A percentile compares a stretch with the other conserved stretches of the same genome.
Evolutionary conservation across 2,797 vertebrate species (phyloP).

Genomic region (Spinus pinus): DNA sequence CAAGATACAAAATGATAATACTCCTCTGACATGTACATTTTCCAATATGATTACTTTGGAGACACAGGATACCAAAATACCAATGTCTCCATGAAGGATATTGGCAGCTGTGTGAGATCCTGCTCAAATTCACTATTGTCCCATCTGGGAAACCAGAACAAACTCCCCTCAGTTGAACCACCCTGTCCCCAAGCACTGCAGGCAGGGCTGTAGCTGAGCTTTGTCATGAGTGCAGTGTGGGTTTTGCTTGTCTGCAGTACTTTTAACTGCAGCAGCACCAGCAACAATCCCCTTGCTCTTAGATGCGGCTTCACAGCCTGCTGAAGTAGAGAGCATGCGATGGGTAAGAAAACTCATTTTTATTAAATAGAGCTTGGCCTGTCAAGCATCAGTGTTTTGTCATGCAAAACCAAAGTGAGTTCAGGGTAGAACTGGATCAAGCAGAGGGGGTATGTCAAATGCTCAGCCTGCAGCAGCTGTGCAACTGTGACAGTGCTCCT

Average conservation of each 20-base stretch:
- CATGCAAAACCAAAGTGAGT: not conserved
- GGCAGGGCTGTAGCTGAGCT: not conserved
- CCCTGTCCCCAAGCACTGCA: not conserved
- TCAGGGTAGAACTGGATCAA: not conserved
- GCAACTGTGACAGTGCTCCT: not conserved
- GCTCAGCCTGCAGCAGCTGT: not conserved
- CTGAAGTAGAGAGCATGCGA: not conserved
- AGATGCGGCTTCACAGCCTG: not conserved
- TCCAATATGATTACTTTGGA: not conserved
- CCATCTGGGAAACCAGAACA: not conserved
- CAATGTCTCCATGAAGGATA: not conserved
- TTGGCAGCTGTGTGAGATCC: not conserved
- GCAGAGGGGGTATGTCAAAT: not conserved
- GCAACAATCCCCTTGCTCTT: not conserved
- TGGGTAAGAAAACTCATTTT: not conserved
- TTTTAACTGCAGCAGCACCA: not conserved
- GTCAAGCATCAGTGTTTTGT: not conserved
- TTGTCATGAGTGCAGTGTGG: not conserved
- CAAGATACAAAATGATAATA: not conserved
- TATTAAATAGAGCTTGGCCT: not conserved
- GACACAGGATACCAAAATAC: not conserved
- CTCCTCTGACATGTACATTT: not conserved
- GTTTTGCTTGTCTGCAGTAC: not conserved
- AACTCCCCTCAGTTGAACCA: not conserved
- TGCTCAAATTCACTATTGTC: not conserved